phyloP scores from a whole-genome alignment of 2,113 vertebrate genomes.

The Eleginops maclovinus region DNA sequence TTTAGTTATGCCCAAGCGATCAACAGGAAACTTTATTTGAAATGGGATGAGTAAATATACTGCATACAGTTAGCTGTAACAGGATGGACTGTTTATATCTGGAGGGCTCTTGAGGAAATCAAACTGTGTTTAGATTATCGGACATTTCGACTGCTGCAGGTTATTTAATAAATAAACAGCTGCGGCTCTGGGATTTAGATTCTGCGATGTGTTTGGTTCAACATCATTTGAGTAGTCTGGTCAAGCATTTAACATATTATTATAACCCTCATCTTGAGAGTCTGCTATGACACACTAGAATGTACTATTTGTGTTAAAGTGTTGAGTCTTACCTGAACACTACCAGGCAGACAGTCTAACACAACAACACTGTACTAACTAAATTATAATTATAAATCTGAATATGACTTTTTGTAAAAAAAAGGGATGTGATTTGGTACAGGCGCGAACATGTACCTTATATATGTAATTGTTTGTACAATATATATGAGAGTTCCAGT shows the following conservation, averaged over 20 bases:
- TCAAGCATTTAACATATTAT: constrained; percentile 47
- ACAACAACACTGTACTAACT: background rate
- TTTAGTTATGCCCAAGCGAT: background rate
- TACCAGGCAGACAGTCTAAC: background rate
- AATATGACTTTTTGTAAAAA: background rate
- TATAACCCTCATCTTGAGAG: constrained; percentile 37
- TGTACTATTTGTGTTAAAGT: constrained; percentile 14
- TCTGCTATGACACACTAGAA: constrained; percentile 32
- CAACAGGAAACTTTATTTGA: constrained; percentile 56
- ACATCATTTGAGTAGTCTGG: constrained; percentile 45
- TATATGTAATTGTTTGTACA: too few species aligned
- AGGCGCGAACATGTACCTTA: background rate
- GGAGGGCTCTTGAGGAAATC: constrained; percentile 48
- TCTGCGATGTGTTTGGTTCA: constrained; percentile 53
- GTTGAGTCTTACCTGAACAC: background rate
- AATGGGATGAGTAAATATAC: constrained; percentile 45
- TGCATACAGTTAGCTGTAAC: constrained; percentile 35
- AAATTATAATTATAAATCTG: background rate
- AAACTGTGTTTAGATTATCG: constrained; percentile 64
- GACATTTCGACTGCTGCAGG: constrained; percentile 41
- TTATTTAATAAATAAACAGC: constrained; percentile 67
- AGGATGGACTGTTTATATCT: constrained; percentile 37
- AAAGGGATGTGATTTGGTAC: background rate
- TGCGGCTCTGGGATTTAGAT: constrained; percentile 22
- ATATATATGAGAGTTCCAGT: background rate